Conservation (phyloP, 2,113 vertebrate species). For the Hucho hucho region DNA sequence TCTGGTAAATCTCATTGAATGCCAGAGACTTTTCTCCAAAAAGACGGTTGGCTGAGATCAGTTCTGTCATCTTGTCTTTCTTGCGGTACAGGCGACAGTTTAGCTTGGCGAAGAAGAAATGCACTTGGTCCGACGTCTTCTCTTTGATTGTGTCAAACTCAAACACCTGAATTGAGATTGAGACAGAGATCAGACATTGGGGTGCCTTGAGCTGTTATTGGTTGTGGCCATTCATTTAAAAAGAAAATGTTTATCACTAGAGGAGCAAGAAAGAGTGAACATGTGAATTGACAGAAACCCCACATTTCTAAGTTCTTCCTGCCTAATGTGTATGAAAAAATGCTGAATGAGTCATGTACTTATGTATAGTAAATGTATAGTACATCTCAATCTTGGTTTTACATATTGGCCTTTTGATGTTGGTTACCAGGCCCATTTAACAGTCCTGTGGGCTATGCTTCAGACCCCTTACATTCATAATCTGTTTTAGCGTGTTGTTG, state of each 20-base stretch:
- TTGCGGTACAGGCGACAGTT: conserved; percentile 92
- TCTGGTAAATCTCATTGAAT: conserved; percentile 90
- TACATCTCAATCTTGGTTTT: too few species aligned
- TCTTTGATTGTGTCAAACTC: conserved; percentile 87
- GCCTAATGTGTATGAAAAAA: too few species aligned
- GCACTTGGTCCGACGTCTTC: conserved; percentile 93
- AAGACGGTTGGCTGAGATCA: conserved; percentile 89
- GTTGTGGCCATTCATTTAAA: too few species aligned
- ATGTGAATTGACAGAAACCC: too few species aligned
- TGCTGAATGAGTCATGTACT: too few species aligned
- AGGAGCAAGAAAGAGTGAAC: too few species aligned
- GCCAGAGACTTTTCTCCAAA: conserved; percentile 86
- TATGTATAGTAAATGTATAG: too few species aligned
- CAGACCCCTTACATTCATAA: conserved; percentile 82
- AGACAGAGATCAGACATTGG: neutral
- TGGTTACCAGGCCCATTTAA: too few species aligned
- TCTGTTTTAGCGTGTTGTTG: conserved; percentile 84
- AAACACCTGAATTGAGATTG: conserved; percentile 80
- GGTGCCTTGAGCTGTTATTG: too few species aligned
- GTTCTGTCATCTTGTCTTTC: conserved; percentile 82
- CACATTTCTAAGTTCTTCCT: too few species aligned
- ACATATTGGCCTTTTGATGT: too few species aligned
- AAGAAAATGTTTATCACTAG: too few species aligned
- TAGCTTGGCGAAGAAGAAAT: conserved; percentile 97
- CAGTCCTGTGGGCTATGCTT: neutral